Evolutionary conservation across 2,888 invertebrate species (phyloP), one percentile per base, ranked within the genome.

Genomic region (Amphipoea oculea): DNA sequence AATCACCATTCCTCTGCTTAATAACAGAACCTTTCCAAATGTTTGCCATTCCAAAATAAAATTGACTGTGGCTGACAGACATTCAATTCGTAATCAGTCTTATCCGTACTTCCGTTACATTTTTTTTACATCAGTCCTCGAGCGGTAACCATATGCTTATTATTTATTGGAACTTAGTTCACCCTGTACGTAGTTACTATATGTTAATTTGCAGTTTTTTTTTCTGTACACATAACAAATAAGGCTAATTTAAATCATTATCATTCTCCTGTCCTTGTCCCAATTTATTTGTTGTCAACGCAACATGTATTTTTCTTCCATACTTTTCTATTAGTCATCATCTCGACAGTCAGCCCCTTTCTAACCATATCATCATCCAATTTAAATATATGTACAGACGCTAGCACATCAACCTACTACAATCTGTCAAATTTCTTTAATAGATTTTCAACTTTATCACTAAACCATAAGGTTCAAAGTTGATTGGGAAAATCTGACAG

Each of bases 121-220:
- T 67, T 60, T 14, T 45, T 20, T 54, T 11, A 48, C 29, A 9
- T 48, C 3, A 23, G 6, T 12, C 6, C 48, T 62, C 1, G 14
- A n/a, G 5, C 40, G 23, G 48, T 40, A 54, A 48, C 54, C 67
- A 65, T 60, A 72, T 67, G 70, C 11, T 54, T 42, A 69, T n/a
- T 72, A 68, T 72, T 84, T 72, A 63, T n/a, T 45, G 63, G 42
- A 69, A 72, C n/a, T 54, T 36, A 12, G 14, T 45, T 62, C 40
- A 82, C 4, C 42, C 54, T 66, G 0, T 20, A n/a, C 4, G 17
- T 11, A 48, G 40, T 66, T 60, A 11, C 12, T 23, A 67, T 36
- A n/a, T 1, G n/a, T 45, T 66, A 45, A 29, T 42, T 17, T 54
- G 4, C 29, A 36, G 17, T 51, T 23, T 29, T 23, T 40, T 29